Base-by-base conservation (phyloP, 1,140 invertebrate species). In the Trialeurodes vaporariorum region DNA sequence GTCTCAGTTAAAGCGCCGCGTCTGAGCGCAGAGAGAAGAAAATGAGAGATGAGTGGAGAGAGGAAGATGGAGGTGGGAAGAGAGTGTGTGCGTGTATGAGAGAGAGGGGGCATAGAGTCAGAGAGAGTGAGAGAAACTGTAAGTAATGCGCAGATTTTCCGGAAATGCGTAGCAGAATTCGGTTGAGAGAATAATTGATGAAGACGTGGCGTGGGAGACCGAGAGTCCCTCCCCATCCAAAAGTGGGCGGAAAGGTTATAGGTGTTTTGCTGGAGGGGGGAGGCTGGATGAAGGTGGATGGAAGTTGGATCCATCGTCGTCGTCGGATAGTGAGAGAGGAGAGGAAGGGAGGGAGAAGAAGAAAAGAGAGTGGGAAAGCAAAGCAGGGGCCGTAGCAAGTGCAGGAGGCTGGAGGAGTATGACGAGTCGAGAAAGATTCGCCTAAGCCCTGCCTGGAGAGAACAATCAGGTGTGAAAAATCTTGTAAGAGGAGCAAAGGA, bases 391-490 rank as follows among this genome's bases (percentile, higher is more conserved):
- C 25, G 34, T 26, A 24, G 26, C 9, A 27, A 26, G 11, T n/a
- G n/a, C n/a, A n/a, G n/a, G n/a, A n/a, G n/a, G n/a, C n/a, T n/a
- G n/a, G n/a, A n/a, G n/a, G n/a, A n/a, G n/a, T n/a, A n/a, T n/a
- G n/a, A n/a, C n/a, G n/a, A 64, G 34, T 26, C n/a, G 25, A 22
- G 63, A 27, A 27, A 64, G 21, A 26, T 71, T 70, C 70, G n/a
- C 71, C 72, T 69, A 63, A 66, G 66, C 67, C 77, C 76, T 76
- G 78, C 77, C 79, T 78, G 79, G 78, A 75, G 79, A 78, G 79
- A 79, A 78, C 26, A 25, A 49, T 49, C 5, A 49, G 34, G 34
- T 49, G 34, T 49, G 34, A 49, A 49, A 49, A 49, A 49, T 49
- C 34, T 49, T 49, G 34, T 49, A 49, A 49, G 34, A 49, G n/a